phyloP scores from a whole-genome alignment of 2,113 vertebrate species.

The zebrafish (Danio rerio) region DNA sequence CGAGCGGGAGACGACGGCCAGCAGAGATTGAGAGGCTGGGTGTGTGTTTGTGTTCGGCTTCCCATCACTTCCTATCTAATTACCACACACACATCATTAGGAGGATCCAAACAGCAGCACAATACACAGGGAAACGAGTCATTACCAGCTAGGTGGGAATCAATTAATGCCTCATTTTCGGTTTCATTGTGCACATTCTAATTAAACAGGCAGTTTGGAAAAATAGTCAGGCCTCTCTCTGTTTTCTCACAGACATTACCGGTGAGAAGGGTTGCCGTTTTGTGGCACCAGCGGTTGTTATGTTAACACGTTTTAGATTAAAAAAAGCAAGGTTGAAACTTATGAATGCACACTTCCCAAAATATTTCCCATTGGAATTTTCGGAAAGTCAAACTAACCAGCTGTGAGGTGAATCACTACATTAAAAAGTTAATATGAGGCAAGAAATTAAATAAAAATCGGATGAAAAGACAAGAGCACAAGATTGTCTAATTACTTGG shows the following conservation, averaged over 20 bases:
- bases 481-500: too few relatives aligned
- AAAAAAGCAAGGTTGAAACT: constrained; percentile 3
- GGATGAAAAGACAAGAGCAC: too few relatives aligned
- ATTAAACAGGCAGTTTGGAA: constrained; percentile 66
- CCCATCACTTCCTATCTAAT: constrained; percentile 51
- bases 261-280: constrained; percentile 15
- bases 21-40: constrained; percentile 40
- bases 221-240: constrained; percentile 43
- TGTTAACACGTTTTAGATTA: constrained; percentile 1
- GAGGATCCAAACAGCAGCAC: constrained; percentile 66
- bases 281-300: not conserved
- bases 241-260: constrained; percentile 13
- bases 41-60: constrained; percentile 54
- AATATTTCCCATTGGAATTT: too few relatives aligned
- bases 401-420: not conserved
- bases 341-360: not conserved
- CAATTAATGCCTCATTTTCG: constrained; percentile 70
- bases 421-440: too few relatives aligned
- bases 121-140: constrained; percentile 60
- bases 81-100: constrained; percentile 69
- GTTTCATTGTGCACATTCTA: constrained; percentile 64
- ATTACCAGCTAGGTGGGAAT: constrained; percentile 67
- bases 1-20: not conserved
- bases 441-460: too few relatives aligned
- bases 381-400: too few relatives aligned